Conservation (phyloP, 1,140 invertebrate species). For the Diploscapter pachys region DNA sequence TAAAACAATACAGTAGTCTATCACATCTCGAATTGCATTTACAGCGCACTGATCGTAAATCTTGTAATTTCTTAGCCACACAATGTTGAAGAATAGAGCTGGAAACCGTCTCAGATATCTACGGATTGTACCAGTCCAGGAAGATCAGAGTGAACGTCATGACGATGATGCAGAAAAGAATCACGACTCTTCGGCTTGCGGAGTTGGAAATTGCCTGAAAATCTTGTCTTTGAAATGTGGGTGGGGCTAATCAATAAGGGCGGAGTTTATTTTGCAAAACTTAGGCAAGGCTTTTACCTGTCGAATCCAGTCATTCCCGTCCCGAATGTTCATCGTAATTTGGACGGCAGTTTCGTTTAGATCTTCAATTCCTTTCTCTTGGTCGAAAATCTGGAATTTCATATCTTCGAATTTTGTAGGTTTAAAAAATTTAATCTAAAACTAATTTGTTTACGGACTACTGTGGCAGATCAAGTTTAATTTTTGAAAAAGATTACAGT, state of each 20-base stretch:
- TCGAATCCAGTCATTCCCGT: slow-evolving; percentile 90
- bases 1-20: no score
- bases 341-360: slow-evolving; percentile 81
- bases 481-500: no score
- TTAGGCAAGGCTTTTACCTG: slow-evolving; percentile 61
- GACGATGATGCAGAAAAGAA: slow-evolving; percentile 89
- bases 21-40: no score
- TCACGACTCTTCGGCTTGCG: slow-evolving; percentile 85
- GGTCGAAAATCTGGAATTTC: slow-evolving; percentile 43
- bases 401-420: no score
- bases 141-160: slow-evolving; percentile 92
- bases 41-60: no score
- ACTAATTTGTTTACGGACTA: no score
- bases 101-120: slow-evolving; percentile 35
- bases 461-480: no score
- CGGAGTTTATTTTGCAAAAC: not conserved
- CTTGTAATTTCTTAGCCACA: no score
- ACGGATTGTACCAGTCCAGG: slow-evolving; percentile 97
- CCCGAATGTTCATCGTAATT: slow-evolving; percentile 87
- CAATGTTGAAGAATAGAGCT: no score
- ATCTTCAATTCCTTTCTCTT: slow-evolving; percentile 83
- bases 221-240: not conserved
- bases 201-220: slow-evolving; percentile 70
- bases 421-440: no score
- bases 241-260: not conserved